phyloP scores from a whole-genome alignment of 2,113 vertebrate genomes.

The Orthochromis malagaraziensis region DNA sequence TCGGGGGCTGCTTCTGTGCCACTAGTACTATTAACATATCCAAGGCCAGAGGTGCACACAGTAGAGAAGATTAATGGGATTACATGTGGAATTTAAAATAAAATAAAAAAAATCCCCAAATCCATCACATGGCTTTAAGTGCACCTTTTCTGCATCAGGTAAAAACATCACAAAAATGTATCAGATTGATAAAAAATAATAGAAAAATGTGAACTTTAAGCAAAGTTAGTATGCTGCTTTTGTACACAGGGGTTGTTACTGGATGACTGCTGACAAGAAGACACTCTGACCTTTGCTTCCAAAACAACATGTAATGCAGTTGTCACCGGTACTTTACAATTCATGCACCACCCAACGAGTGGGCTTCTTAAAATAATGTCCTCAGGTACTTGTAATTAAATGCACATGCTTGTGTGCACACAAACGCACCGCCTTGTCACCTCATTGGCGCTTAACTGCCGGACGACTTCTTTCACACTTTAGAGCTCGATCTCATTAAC shows the following conservation, averaged over 20 bases:
- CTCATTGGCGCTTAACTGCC: neutral
- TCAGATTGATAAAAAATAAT: neutral
- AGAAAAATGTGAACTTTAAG: neutral
- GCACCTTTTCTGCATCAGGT: neutral
- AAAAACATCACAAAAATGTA: neutral
- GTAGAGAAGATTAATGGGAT: neutral
- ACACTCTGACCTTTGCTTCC: constrained; percentile 39
- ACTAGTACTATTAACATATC: neutral
- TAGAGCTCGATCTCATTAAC: constrained; percentile 13
- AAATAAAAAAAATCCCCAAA: neutral
- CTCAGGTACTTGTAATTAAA: constrained; percentile 5
- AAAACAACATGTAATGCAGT: constrained; percentile 25
- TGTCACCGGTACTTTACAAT: constrained; percentile 23
- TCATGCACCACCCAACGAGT: neutral
- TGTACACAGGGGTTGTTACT: neutral
- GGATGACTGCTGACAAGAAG: neutral
- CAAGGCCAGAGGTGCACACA: neutral
- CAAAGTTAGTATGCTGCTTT: neutral
- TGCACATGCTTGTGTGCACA: neutral
- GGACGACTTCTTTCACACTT: neutral
- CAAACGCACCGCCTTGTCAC: neutral
- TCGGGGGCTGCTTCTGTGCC: neutral
- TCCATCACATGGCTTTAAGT: neutral
- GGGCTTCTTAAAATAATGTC: neutral
- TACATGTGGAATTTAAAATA: neutral